These are phyloP conservation scores for Myotis yumanensis DNA, from an alignment of 2,113 vertebrate species.

Conservation along the genomic window DNA sequence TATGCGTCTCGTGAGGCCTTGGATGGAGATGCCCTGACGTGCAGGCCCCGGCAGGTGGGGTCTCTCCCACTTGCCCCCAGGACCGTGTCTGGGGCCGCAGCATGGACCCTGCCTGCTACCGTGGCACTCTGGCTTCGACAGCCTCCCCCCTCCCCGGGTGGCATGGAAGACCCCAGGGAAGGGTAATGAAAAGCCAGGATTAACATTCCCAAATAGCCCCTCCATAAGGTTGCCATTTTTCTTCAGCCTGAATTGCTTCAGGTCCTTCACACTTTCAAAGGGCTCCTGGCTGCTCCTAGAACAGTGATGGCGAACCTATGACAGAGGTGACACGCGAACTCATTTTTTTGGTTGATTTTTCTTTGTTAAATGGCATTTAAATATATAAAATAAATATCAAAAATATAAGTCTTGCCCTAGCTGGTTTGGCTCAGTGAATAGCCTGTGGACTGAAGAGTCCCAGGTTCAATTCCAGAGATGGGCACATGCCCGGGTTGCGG, in stretches of 20 bases:
- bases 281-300: not conserved
- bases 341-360: too few relatives aligned
- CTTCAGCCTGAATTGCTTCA: not conserved
- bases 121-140: not conserved
- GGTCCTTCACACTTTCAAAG: not conserved
- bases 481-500: too few relatives aligned
- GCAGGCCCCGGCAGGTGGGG: not conserved
- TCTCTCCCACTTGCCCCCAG: not conserved
- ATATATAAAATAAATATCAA: too few relatives aligned
- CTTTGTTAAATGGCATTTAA: too few relatives aligned
- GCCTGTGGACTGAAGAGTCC: too few relatives aligned
- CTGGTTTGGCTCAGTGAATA: too few relatives aligned
- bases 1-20: not conserved
- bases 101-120: not conserved
- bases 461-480: too few relatives aligned
- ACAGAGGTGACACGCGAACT: too few relatives aligned
- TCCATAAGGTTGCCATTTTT: not conserved
- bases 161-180: not conserved
- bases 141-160: not conserved
- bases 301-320: not conserved
- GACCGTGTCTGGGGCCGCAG: not conserved
- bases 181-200: not conserved
- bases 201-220: not conserved
- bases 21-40: not conserved
- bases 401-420: too few relatives aligned